Base-by-base conservation (phyloP, 1,140 invertebrate genomes). In the Heliconius nattereri region DNA sequence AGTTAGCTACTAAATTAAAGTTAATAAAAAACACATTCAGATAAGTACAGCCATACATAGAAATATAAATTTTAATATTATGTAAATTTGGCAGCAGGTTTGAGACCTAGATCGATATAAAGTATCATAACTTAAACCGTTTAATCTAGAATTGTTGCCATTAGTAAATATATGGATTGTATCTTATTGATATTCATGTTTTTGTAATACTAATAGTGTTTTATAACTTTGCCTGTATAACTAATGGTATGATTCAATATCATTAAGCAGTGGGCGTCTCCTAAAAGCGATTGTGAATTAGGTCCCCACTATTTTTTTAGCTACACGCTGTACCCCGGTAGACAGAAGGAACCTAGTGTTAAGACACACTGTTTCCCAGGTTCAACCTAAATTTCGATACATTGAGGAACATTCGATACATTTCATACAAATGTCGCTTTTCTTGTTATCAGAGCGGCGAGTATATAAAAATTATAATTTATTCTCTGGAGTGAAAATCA, bases 111-210 rank as follows among this genome's bases (percentile, higher is more conserved):
- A 66, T 29, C 23, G 9, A 23, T 5, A 16, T 66, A 29, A 29
- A 66, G 23, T 29, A 66, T 66, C 57, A n/a, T 66, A 66, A 66
- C 60, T 66, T 66, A 66, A 26, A 29, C 60, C 16, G 13, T 66
- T 29, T 66, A 66, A 66, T 66, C 60, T 66, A 29, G 26, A 66
- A 66, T 66, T 66, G 60, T 66, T 26, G 13, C 60, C 11, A 16
- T 66, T 66, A 29, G 6, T 16, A 66, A 66, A 66, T 66, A 66
- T 66, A 29, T 23, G 60, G 11, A 1, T 2, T 26, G 26, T 26
- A 26, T 26, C 13, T 66, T 66, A 66, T 66, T 13, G 26, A 66
- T 16, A 66, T 66, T 13, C 60, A 2, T 16, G 23, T 29, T 16
- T 66, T n/a, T 66, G 29, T 66, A 29, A 66, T 29, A 26, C 26